Conservation (phyloP, 2,888 invertebrate species). For the Campoplex nolae region DNA sequence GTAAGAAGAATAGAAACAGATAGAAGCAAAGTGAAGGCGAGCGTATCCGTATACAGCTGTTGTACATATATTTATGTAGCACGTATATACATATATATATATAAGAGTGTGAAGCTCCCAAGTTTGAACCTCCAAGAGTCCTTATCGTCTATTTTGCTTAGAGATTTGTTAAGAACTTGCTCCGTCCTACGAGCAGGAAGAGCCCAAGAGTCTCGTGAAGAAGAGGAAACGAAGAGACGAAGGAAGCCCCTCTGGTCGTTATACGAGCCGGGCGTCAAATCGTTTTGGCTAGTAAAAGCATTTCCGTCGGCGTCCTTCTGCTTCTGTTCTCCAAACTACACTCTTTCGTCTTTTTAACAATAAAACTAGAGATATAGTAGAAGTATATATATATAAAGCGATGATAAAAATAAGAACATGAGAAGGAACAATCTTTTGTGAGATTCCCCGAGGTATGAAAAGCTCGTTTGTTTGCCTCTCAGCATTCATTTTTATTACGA, state of each 20-base stretch:
- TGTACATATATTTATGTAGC: constrained; percentile 13
- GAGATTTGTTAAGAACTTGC: constrained; percentile 66
- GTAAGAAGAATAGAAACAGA: constrained; percentile 41
- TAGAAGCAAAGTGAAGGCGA: constrained; percentile 44
- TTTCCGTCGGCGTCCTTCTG: constrained; percentile 33
- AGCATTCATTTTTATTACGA: background rate
- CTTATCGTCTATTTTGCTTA: constrained; percentile 67
- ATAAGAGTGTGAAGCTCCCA: constrained; percentile 42
- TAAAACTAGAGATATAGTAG: background rate
- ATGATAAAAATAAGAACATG: background rate
- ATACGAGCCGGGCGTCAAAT: constrained; percentile 57
- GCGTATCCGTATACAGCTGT: constrained; percentile 7
- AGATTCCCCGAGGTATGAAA: background rate
- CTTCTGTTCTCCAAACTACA: background rate
- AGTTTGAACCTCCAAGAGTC: constrained; percentile 57
- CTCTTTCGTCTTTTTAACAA: constrained; percentile 16
- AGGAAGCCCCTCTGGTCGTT: constrained; percentile 44
- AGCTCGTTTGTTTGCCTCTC: background rate
- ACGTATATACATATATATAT: background rate
- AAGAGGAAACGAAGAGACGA: constrained; percentile 54
- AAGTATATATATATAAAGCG: background rate
- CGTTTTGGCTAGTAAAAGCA: constrained; percentile 60
- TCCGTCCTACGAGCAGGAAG: constrained; percentile 19
- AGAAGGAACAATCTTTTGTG: background rate
- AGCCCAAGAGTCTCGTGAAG: constrained; percentile 43